A percentile compares a stretch with the other conserved stretches of the same genome.
phyloP scores from a whole-genome alignment of 2,113 vertebrate genomes.

The Bungarus multicinctus region DNA sequence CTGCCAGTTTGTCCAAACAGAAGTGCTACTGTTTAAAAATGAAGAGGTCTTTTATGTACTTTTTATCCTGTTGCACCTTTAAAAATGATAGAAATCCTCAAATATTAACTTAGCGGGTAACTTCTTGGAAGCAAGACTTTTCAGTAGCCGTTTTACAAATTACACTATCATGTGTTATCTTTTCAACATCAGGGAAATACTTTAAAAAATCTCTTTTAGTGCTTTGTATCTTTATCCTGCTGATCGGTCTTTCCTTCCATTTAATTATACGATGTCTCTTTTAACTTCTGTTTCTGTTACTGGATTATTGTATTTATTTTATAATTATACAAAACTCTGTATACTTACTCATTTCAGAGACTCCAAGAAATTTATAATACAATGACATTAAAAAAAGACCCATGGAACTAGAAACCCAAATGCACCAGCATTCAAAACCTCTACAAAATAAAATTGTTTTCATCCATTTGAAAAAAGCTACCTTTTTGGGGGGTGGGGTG shows the following conservation, averaged over 20 bases:
- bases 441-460: background rate
- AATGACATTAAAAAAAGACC: background rate
- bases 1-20: background rate
- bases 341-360: background rate
- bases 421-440: background rate
- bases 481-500: background rate
- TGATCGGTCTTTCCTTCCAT: background rate
- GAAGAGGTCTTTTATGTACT: background rate
- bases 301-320: background rate
- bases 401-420: background rate
- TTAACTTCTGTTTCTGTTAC: background rate
- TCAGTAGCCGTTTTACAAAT: background rate
- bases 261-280: background rate
- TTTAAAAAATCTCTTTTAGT: background rate
- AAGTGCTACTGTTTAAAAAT: background rate
- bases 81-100: background rate
- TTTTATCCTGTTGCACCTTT: background rate
- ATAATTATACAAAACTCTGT: background rate
- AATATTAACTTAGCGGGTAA: background rate
- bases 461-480: background rate
- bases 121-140: background rate
- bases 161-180: background rate
- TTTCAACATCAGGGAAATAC: background rate
- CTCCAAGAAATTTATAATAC: background rate
- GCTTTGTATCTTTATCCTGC: background rate